These are phyloP conservation scores for Geotrypetes seraphini DNA, from an alignment of 2,797 vertebrate species.

Conservation along the genomic window DNA sequence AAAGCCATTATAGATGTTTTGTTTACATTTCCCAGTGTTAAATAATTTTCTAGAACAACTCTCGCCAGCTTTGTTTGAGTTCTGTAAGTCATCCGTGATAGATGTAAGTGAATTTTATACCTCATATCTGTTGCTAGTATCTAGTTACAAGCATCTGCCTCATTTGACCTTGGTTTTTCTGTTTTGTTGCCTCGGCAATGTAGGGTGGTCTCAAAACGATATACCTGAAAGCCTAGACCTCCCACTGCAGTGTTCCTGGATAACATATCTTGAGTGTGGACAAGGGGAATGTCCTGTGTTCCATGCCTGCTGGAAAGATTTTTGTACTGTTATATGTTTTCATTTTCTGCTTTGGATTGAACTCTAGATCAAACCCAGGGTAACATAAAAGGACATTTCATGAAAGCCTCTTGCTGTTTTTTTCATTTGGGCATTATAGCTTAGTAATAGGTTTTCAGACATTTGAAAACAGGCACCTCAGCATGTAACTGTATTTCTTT, in stretches of 20 bases:
- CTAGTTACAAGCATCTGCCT: constrained; percentile 56
- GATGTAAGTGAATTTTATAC: too few relatives aligned
- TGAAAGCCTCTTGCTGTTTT: constrained; percentile 24
- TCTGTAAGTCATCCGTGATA: too few relatives aligned
- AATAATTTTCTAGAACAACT: constrained; percentile 57
- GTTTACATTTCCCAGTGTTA: constrained; percentile 68
- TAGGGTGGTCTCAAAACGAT: constrained; percentile 68
- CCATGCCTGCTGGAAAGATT: constrained; percentile 43
- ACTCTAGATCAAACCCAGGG: constrained; percentile 35
- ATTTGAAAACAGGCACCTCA: constrained; percentile 12
- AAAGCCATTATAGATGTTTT: constrained; percentile 41
- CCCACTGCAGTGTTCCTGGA: constrained; percentile 41
- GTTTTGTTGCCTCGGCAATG: constrained; percentile 48
- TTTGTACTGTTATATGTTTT: constrained; percentile 29
- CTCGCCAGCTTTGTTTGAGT: too few relatives aligned
- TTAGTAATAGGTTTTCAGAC: constrained; percentile 2
- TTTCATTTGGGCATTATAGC: constrained; percentile 10
- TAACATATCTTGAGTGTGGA: constrained; percentile 43
- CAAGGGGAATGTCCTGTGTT: constrained; percentile 48
- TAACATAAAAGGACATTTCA: constrained; percentile 17
- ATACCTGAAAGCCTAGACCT: constrained; percentile 63
- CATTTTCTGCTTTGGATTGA: constrained; percentile 18
- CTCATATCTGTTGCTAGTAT: constrained; percentile 61
- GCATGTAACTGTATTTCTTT: constrained; percentile 11
- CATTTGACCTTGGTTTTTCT: constrained; percentile 58